A percentile compares a stretch with the other conserved stretches of the same genome.
Conservation (phyloP, 1,140 invertebrate genomes). For the Drosophila auraria region DNA sequence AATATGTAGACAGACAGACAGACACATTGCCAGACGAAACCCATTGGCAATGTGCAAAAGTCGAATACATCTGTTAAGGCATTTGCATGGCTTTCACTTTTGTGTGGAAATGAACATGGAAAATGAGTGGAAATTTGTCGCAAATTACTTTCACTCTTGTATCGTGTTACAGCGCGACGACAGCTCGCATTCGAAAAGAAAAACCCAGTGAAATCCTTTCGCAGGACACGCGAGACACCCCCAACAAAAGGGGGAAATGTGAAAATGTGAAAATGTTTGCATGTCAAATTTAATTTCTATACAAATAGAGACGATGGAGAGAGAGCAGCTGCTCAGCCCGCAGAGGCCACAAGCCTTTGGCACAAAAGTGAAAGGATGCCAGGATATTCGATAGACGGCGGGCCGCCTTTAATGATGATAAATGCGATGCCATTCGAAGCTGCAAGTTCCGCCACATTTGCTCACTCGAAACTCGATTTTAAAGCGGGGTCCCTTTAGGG, state of each 20-base stretch:
- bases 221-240: constrained; percentile 32
- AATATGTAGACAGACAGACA: not conserved
- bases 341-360: constrained; percentile 71
- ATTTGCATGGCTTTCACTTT: constrained; percentile 83
- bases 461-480: constrained; percentile 53
- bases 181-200: constrained; percentile 28
- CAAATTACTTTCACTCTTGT: constrained; percentile 77
- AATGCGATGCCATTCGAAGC: constrained; percentile 62
- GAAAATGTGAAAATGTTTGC: constrained; percentile 64
- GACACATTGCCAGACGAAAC: constrained; percentile 42
- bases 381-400: constrained; percentile 30
- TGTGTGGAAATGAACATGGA: constrained; percentile 34
- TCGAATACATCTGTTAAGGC: constrained; percentile 62
- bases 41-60: constrained; percentile 28
- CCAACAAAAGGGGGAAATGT: constrained; percentile 6
- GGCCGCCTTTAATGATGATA: constrained; percentile 79
- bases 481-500: constrained; percentile 46
- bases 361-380: constrained; percentile 69
- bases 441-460: constrained; percentile 78
- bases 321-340: constrained; percentile 62
- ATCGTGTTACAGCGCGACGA: constrained; percentile 62
- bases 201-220: constrained; percentile 63
- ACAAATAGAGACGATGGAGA: constrained; percentile 61
- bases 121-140: constrained; percentile 74
- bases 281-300: constrained; percentile 82